These are phyloP conservation scores for Lathamus discolor DNA, from an alignment of 2,113 vertebrate genomes.

Conservation along the genomic window DNA sequence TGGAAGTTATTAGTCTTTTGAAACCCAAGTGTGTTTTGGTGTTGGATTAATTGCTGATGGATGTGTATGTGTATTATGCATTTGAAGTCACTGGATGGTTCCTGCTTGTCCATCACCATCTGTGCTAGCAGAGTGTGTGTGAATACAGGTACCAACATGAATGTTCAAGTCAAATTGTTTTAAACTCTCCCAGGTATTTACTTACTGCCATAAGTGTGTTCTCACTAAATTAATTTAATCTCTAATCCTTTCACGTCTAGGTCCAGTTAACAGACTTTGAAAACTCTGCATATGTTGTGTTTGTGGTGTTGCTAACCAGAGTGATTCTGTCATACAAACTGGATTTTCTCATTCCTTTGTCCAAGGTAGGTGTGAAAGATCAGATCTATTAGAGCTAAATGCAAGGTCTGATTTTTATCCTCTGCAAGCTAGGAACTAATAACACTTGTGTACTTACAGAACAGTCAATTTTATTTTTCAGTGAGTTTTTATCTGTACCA, in stretches of 20 bases:
- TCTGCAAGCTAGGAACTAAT: not conserved
- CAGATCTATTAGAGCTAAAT: not conserved
- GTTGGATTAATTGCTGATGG: not conserved
- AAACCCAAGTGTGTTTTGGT: not conserved
- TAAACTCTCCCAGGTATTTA: not conserved
- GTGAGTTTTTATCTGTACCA: not conserved
- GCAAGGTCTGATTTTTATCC: not conserved
- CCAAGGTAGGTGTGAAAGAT: conserved; percentile 82
- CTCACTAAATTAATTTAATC: not conserved
- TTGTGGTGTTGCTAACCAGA: conserved; percentile 94
- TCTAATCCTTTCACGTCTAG: conserved; percentile 64
- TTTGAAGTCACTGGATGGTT: not conserved
- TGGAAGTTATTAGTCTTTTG: not conserved
- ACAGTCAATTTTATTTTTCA: not conserved
- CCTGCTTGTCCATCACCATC: not conserved
- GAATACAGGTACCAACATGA: not conserved
- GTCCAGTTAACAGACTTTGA: conserved; percentile 98
- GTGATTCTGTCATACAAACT: conserved; percentile 97
- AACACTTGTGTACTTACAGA: not conserved
- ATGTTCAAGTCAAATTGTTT: fast-evolving
- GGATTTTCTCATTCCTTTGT: conserved; percentile 96
- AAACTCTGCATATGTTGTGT: conserved; percentile 96
- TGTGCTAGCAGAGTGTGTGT: not conserved
- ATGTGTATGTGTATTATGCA: fast-evolving
- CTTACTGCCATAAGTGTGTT: not conserved